Conservation (phyloP, 2,113 vertebrate genomes). For the Callipepla squamata region DNA sequence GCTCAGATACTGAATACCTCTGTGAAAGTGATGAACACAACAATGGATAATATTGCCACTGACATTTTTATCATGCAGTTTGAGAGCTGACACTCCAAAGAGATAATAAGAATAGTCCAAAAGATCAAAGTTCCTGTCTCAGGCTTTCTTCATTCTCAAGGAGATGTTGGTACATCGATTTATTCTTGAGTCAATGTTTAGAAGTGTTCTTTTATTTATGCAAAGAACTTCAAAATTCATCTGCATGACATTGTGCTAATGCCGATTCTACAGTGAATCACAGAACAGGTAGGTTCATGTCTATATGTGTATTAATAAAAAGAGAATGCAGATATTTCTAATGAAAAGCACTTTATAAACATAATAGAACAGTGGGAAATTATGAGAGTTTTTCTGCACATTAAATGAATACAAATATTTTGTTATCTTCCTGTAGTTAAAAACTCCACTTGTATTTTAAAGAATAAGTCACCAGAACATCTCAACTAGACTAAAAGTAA, state of each 20-base stretch:
- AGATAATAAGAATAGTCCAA: slow-evolving; percentile 5
- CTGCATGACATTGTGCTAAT: slow-evolving; percentile 15
- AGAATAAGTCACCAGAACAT: neutral
- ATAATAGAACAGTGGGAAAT: neutral
- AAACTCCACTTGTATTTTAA: slow-evolving; percentile 8
- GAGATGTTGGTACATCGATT: slow-evolving; percentile 10
- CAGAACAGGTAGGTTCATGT: neutral
- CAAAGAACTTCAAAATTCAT: neutral
- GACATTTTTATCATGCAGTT: slow-evolving; percentile 35
- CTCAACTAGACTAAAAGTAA: neutral
- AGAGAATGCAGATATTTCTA: neutral
- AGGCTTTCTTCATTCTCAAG: slow-evolving; percentile 10
- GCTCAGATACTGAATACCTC: neutral
- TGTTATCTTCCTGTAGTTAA: neutral
- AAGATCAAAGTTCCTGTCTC: slow-evolving; percentile 1
- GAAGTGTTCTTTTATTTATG: slow-evolving; percentile 13
- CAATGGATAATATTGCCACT: slow-evolving; percentile 33
- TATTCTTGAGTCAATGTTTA: slow-evolving; percentile 22
- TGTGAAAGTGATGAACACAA: slow-evolving; percentile 29
- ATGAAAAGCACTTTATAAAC: neutral
- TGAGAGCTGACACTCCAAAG: slow-evolving; percentile 31
- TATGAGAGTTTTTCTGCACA: neutral
- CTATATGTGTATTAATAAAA: neutral
- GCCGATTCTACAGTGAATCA: neutral
- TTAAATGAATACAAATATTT: neutral